phyloP scores from a whole-genome alignment of 1,140 invertebrate species.

The Aphelenchoides fujianensis region DNA sequence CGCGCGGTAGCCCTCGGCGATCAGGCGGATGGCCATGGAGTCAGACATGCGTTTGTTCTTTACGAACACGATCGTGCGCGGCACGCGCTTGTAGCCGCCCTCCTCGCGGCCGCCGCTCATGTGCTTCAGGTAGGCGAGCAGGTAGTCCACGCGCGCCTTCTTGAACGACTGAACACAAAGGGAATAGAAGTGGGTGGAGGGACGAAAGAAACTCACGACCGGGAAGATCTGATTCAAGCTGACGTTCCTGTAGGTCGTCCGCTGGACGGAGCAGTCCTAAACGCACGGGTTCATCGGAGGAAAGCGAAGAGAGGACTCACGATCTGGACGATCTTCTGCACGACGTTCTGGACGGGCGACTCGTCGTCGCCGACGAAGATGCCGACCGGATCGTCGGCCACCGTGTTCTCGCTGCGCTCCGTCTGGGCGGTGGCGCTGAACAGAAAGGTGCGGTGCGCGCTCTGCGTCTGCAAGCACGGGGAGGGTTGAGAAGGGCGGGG shows the following conservation, averaged over 20 bases:
- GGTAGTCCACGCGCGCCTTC: background rate
- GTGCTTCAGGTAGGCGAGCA: background rate
- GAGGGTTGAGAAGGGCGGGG: background rate
- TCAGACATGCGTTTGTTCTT: constrained; percentile 8
- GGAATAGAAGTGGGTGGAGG: background rate
- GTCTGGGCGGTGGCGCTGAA: constrained; percentile 13
- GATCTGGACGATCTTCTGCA: constrained; percentile 3
- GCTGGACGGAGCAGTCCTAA: background rate
- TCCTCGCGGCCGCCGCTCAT: background rate
- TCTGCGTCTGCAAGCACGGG: background rate
- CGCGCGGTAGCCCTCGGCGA: background rate
- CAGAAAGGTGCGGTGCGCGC: background rate
- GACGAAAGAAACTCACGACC: background rate
- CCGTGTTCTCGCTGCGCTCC: background rate
- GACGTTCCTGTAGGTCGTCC: too few species aligned
- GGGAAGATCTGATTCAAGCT: too few species aligned
- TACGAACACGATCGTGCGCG: constrained; percentile 12
- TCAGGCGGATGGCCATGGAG: constrained; percentile 6
- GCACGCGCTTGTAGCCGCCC: background rate
- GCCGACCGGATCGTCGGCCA: background rate
- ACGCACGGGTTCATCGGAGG: background rate
- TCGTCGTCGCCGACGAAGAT: background rate
- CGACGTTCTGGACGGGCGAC: constrained; percentile 6
- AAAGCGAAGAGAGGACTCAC: background rate
- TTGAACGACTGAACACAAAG: background rate